Percentiles rank a stretch among this genome's conserved stretches.
Conservation (phyloP, 2,888 invertebrate genomes). For the Formica aserva region DNA sequence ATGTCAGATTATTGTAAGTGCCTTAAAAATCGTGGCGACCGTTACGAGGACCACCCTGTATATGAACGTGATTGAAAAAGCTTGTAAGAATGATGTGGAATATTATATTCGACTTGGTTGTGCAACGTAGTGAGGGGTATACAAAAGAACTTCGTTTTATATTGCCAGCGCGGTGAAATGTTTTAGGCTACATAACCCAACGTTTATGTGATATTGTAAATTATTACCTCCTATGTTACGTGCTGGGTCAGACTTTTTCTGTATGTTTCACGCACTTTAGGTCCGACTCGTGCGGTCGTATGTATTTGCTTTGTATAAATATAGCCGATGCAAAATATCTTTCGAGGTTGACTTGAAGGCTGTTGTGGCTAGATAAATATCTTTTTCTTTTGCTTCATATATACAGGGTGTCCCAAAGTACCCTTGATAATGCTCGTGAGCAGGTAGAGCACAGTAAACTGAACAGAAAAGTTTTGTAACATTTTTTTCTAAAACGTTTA, state of each 20-base stretch:
- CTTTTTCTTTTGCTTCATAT: too few species aligned
- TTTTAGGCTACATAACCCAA: slow-evolving; percentile 17
- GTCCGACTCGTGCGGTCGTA: slow-evolving; percentile 53
- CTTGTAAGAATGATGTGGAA: background rate
- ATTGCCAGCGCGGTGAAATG: background rate
- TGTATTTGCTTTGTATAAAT: slow-evolving; percentile 80
- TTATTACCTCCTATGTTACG: slow-evolving; percentile 50
- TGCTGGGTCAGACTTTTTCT: slow-evolving; percentile 54
- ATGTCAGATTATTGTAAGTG: too few species aligned
- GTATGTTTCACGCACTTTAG: slow-evolving; percentile 38
- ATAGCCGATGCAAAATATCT: slow-evolving; percentile 80
- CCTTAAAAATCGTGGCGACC: too few species aligned
- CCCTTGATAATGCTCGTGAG: too few species aligned
- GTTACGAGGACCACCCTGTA: too few species aligned
- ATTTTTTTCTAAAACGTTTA: too few species aligned
- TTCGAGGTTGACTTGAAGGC: slow-evolving; percentile 81
- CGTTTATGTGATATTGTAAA: slow-evolving; percentile 59
- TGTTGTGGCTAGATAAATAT: slow-evolving; percentile 76
- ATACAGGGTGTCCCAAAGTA: too few species aligned
- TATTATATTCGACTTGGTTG: slow-evolving; percentile 15
- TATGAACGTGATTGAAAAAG: background rate
- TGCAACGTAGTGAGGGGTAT: background rate
- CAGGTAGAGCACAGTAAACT: too few species aligned
- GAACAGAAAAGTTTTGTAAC: fast-evolving
- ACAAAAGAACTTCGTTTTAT: background rate